phyloP scores from a whole-genome alignment of 2,797 vertebrate genomes.

The Benthosema pterotum region DNA sequence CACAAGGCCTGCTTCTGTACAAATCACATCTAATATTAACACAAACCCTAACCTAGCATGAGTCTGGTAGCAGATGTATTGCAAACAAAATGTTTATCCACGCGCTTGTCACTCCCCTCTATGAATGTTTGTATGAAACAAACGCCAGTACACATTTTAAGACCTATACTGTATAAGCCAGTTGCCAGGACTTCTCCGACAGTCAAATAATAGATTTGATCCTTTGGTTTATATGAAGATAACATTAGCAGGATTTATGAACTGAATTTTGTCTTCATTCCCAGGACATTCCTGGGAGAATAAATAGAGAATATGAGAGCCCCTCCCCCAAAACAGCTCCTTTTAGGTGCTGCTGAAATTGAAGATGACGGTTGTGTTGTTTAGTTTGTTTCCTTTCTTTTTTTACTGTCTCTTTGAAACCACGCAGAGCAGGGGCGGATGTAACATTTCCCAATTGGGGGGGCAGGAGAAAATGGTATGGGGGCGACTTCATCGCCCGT shows the following conservation, averaged over 20 bases:
- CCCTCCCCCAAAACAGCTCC: too few species aligned
- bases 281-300: constrained; percentile 1
- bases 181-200: background rate
- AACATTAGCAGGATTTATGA: constrained; percentile 3
- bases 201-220: background rate
- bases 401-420: constrained; percentile 1
- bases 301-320: constrained; percentile 4
- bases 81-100: constrained; percentile 21
- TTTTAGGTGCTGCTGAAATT: too few species aligned
- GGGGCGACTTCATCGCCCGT: too few species aligned
- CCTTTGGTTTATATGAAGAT: background rate
- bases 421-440: too few species aligned
- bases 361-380: too few species aligned
- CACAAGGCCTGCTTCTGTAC: constrained; percentile 15
- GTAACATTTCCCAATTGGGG: too few species aligned
- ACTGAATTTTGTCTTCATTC: background rate
- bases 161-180: background rate
- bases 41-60: background rate
- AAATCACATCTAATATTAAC: background rate
- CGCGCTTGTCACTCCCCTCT: background rate
- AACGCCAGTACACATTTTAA: background rate
- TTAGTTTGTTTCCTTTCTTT: too few species aligned
- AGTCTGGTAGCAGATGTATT: constrained; percentile 15
- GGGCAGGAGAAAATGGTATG: too few species aligned
- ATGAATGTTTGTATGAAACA: too few species aligned